These are phyloP conservation scores for Scaptomyza flava DNA, from an alignment of 2,888 invertebrate species.

Conservation along the genomic window DNA sequence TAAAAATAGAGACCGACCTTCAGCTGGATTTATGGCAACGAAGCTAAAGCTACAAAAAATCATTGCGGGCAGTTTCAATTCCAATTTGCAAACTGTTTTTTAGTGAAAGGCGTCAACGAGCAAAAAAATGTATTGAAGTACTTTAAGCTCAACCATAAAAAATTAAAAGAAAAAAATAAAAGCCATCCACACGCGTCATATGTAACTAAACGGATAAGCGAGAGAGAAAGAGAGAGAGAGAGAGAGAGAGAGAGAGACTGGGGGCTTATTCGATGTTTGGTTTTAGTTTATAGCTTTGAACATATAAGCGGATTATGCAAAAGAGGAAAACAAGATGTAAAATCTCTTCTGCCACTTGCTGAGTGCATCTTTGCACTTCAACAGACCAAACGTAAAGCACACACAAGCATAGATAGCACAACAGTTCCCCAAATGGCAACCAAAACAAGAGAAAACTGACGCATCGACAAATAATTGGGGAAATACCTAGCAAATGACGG, in stretches of 20 bases:
- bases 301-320: slow-evolving; percentile 63
- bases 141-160: slow-evolving; percentile 30
- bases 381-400: slow-evolving; percentile 1
- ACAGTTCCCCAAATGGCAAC: not conserved
- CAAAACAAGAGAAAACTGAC: slow-evolving; percentile 31
- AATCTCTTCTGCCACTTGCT: slow-evolving; percentile 13
- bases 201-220: not conserved
- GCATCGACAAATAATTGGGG: slow-evolving; percentile 50
- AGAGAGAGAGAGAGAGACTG: not conserved
- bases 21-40: slow-evolving; percentile 56
- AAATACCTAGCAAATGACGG: slow-evolving; percentile 38
- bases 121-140: slow-evolving; percentile 33
- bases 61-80: slow-evolving; percentile 6
- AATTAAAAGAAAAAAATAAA: not conserved
- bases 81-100: slow-evolving; percentile 25
- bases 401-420: not conserved
- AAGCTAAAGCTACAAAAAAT: slow-evolving; percentile 13
- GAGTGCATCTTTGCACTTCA: slow-evolving; percentile 1
- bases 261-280: slow-evolving; percentile 34
- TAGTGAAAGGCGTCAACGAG: slow-evolving; percentile 59
- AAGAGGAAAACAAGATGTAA: slow-evolving; percentile 7
- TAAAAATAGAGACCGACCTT: slow-evolving; percentile 50
- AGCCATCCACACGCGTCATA: slow-evolving; percentile 30
- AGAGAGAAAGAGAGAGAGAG: not conserved
- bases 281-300: slow-evolving; percentile 32